Conservation (phyloP, 2,888 invertebrate species). For the Podabrus alpinus region DNA sequence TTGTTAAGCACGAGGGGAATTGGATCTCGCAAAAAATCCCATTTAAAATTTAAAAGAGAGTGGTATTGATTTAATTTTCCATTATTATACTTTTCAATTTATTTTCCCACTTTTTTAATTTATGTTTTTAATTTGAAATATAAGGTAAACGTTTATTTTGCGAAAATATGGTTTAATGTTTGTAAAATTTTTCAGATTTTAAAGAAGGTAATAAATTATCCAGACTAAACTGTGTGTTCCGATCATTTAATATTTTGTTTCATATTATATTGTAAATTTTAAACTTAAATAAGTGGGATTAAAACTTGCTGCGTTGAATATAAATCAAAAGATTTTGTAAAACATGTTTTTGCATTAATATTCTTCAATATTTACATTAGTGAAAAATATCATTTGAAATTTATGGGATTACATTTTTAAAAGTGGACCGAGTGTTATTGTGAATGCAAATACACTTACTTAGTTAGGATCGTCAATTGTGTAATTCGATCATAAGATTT, state of each 20-base stretch:
- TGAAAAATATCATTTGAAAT: background rate
- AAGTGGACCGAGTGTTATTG: background rate
- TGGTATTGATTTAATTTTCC: background rate
- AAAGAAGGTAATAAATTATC: background rate
- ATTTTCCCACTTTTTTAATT: background rate
- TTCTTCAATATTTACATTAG: background rate
- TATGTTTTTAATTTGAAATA: background rate
- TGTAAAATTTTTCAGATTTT: background rate
- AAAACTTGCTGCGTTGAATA: background rate
- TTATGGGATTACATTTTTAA: slow-evolving; percentile 2
- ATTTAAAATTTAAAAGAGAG: background rate
- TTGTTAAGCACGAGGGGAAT: background rate
- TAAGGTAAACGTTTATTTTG: background rate
- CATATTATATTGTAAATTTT: slow-evolving; percentile 1
- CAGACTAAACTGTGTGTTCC: background rate
- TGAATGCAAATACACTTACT: slow-evolving; percentile 2
- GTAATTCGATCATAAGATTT: slow-evolving; percentile 32
- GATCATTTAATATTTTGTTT: background rate
- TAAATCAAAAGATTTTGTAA: slow-evolving; percentile 4
- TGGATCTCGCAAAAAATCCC: background rate
- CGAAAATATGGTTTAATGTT: background rate
- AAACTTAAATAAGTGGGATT: background rate
- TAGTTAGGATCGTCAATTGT: slow-evolving; percentile 21
- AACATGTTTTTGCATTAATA: slow-evolving; percentile 7
- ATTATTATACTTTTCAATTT: background rate